A percentile compares a stretch with the other conserved stretches of the same genome.
Conservation (phyloP, 2,888 invertebrate genomes). For the Cosmia pyralina region DNA sequence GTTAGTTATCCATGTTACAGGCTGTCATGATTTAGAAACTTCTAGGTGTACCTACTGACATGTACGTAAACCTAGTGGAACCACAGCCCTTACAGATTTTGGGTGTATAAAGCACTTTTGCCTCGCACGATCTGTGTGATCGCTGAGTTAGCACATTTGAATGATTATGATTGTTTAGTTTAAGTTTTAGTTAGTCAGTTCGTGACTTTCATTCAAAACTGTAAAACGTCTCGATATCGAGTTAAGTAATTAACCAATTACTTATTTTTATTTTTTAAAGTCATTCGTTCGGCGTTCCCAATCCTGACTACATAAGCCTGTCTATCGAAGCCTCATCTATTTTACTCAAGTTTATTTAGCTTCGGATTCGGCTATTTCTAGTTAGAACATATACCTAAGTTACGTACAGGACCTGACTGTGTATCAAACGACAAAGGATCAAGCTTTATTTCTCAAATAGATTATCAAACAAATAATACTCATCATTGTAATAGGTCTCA, state of each 20-base stretch:
- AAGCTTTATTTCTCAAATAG: background rate
- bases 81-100: too few species aligned
- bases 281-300: too few species aligned
- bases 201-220: too few species aligned
- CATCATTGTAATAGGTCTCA: background rate
- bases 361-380: background rate
- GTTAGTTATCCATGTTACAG: slow-evolving; percentile 9
- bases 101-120: too few species aligned
- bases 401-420: background rate
- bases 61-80: background rate
- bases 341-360: background rate
- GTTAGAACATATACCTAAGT: background rate
- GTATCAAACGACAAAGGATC: background rate
- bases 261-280: too few species aligned
- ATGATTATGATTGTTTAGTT: too few species aligned
- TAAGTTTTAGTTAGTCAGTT: too few species aligned
- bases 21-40: background rate
- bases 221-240: too few species aligned
- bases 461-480: background rate
- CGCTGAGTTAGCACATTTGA: too few species aligned
- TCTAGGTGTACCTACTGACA: background rate
- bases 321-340: background rate
- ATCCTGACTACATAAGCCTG: too few species aligned
- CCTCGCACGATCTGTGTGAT: too few species aligned
- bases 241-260: background rate